phyloP scores from a whole-genome alignment of 1,140 invertebrate species.

The Drosophila saltans region DNA sequence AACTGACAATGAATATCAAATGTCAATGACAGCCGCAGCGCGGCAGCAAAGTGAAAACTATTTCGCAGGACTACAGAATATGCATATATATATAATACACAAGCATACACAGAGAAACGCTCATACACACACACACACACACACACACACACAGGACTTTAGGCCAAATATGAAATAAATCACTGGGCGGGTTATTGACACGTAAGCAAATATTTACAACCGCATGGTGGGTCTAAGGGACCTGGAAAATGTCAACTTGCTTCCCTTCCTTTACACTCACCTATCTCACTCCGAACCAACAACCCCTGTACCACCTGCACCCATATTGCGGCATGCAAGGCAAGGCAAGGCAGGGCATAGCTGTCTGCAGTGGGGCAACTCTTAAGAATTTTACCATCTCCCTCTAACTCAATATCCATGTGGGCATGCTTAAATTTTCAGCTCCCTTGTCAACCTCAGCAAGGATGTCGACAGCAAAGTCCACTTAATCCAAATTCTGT shows the following conservation, averaged over 20 bases:
- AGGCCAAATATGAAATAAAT: conserved; percentile 79
- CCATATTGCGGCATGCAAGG: conserved; percentile 63
- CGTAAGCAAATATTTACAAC: conserved; percentile 77
- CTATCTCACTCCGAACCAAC: not conserved
- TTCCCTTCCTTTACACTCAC: not conserved
- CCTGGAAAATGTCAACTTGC: conserved; percentile 51
- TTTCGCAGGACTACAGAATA: conserved; percentile 44
- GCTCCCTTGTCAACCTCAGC: conserved; percentile 22
- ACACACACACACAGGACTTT: conserved; percentile 36
- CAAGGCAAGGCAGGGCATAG: conserved; percentile 40
- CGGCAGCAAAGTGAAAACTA: conserved; percentile 61
- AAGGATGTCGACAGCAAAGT: conserved; percentile 74
- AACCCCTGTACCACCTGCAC: conserved; percentile 37
- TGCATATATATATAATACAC: conserved; percentile 2
- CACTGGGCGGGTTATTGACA: conserved; percentile 79
- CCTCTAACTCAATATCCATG: not conserved
- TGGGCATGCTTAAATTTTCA: conserved; percentile 26
- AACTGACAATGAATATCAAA: conserved; percentile 73
- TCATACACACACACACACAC: conserved; percentile 2
- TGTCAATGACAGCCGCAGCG: conserved; percentile 73
- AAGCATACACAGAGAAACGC: conserved; percentile 20
- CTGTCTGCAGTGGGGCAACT: conserved; percentile 37
- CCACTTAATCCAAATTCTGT: conserved; percentile 79
- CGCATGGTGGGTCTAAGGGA: conserved; percentile 18
- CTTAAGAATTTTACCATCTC: conserved; percentile 58